phyloP scores from a whole-genome alignment of 2,797 vertebrate species.

The Triplophysa bombifrons region DNA sequence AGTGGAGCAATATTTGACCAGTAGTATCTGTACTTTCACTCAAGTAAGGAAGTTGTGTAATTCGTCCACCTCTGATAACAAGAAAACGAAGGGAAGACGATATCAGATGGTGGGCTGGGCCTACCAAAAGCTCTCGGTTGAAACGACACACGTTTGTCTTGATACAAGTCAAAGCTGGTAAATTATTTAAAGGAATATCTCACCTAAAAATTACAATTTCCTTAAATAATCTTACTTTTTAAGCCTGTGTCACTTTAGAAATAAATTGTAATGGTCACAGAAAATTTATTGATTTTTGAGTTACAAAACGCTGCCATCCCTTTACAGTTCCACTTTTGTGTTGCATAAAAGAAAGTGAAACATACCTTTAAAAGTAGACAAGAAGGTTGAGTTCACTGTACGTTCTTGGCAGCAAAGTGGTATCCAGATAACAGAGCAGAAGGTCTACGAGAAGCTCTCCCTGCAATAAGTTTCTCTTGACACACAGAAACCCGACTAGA shows the following conservation, averaged over 20 bases:
- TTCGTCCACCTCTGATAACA: background rate
- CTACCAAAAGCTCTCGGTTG: background rate
- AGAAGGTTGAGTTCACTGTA: background rate
- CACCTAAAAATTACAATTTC: background rate
- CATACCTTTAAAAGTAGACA: constrained; percentile 6
- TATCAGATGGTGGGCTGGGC: background rate
- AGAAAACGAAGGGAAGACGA: background rate
- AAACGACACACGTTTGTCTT: background rate
- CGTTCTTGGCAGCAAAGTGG: background rate
- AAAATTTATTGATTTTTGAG: no score
- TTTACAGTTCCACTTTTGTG: no score
- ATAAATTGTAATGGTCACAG: no score
- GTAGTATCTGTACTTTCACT: no score
- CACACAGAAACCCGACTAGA: constrained; percentile 9
- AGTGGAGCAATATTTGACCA: no score
- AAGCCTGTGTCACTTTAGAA: background rate
- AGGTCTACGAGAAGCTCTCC: background rate
- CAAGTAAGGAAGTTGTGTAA: no score
- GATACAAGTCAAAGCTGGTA: constrained; percentile 3
- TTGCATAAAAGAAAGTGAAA: no score
- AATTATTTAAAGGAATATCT: constrained; percentile 3
- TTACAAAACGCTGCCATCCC: no score
- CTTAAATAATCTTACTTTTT: background rate
- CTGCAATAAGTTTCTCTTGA: constrained; percentile 9
- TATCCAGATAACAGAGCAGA: background rate